These are phyloP conservation scores for Temnopleurus reevesii DNA, from an alignment of 53 echinoderm and acorn worm genomes.

Conservation along the genomic window DNA sequence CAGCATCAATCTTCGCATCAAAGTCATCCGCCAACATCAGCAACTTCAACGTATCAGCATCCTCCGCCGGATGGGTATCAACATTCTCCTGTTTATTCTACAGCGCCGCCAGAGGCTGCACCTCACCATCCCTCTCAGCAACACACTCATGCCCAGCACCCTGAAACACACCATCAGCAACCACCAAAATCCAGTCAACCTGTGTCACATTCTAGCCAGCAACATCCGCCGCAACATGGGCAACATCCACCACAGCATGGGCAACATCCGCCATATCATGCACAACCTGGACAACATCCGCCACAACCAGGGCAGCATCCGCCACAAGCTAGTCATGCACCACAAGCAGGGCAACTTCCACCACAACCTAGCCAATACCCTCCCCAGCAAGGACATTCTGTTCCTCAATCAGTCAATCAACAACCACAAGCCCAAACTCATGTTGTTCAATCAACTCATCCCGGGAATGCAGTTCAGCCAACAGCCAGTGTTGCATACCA, in stretches of 20 bases:
- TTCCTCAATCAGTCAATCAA: background rate
- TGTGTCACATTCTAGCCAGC: background rate
- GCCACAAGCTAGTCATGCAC: background rate
- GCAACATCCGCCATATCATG: background rate
- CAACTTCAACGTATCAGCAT: background rate
- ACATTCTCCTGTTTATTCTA: background rate
- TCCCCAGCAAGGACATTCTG: background rate
- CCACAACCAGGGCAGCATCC: background rate
- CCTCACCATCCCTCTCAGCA: background rate
- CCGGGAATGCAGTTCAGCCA: background rate
- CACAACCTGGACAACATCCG: background rate
- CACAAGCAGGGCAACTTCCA: slow-evolving; percentile 5
- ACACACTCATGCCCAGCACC: background rate
- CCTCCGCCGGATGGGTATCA: background rate
- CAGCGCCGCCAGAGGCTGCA: background rate
- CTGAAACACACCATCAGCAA: background rate
- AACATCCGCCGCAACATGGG: background rate
- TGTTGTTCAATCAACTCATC: background rate
- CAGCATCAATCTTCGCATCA: slow-evolving; percentile 28
- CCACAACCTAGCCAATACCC: background rate
- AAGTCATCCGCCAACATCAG: background rate
- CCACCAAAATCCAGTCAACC: background rate
- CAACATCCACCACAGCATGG: slow-evolving; percentile 1
- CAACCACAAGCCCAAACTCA: background rate
- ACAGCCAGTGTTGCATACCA: background rate